phyloP scores from a whole-genome alignment of 2,888 invertebrate genomes.

The Xestia c-nigrum region DNA sequence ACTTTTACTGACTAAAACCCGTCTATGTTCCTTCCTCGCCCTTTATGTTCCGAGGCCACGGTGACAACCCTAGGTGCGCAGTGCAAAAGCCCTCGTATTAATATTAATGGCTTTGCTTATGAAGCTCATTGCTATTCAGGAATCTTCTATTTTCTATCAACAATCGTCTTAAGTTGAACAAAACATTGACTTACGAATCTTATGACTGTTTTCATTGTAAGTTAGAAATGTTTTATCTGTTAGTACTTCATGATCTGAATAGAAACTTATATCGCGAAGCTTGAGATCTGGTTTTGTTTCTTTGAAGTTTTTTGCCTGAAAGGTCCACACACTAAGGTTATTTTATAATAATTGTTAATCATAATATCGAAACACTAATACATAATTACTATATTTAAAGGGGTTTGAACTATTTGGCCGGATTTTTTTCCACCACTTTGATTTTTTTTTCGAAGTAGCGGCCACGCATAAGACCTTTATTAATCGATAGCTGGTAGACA shows the following conservation, averaged over 20 bases:
- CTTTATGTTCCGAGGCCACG: no score
- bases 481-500: no score
- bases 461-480: no score
- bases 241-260: slow-evolving; percentile 10
- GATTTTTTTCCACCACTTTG: no score
- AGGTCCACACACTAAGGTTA: no score
- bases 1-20: no score
- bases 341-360: no score
- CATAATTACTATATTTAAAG: no score
- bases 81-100: slow-evolving; percentile 36
- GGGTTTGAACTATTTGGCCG: no score
- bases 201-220: slow-evolving; percentile 5
- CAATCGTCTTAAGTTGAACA: slow-evolving; percentile 19
- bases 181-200: slow-evolving; percentile 34
- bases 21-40: no score
- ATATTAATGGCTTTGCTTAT: slow-evolving; percentile 56
- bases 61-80: neutral
- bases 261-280: neutral
- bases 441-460: no score
- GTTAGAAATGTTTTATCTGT: slow-evolving; percentile 8
- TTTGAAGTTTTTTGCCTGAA: neutral
- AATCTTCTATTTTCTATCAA: slow-evolving; percentile 24
- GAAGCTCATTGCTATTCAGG: slow-evolving; percentile 54
- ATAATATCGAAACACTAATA: no score
- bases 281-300: neutral